These are phyloP conservation scores for Galeruca laticollis DNA, from an alignment of 2,888 invertebrate genomes.

Conservation along the genomic window DNA sequence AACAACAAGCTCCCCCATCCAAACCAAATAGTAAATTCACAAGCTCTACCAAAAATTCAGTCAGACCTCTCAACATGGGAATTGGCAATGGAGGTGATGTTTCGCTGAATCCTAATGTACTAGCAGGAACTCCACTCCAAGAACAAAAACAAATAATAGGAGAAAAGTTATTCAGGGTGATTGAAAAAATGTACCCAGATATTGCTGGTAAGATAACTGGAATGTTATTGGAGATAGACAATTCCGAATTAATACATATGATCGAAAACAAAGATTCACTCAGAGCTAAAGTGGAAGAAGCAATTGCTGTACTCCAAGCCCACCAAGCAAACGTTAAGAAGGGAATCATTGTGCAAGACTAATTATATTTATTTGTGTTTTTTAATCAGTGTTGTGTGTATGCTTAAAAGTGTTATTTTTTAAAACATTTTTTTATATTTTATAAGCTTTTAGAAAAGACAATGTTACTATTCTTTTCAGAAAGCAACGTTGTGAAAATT, in stretches of 20 bases:
- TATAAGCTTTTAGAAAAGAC: slow-evolving; percentile 40
- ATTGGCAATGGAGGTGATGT: slow-evolving; percentile 69
- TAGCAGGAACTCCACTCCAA: slow-evolving; percentile 92
- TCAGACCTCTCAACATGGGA: slow-evolving; percentile 56
- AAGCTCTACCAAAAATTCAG: slow-evolving; percentile 62
- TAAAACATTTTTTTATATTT: slow-evolving; percentile 35
- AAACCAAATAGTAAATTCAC: slow-evolving; percentile 87
- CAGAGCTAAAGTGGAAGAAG: slow-evolving; percentile 97
- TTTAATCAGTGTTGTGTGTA: slow-evolving; percentile 34
- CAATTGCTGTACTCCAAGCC: slow-evolving; percentile 96
- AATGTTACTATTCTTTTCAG: slow-evolving; percentile 34
- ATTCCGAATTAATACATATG: slow-evolving; percentile 96
- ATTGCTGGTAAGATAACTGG: slow-evolving; percentile 98
- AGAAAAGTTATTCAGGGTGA: slow-evolving; percentile 93
- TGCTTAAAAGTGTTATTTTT: slow-evolving; percentile 41
- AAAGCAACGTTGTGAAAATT: slow-evolving; percentile 40
- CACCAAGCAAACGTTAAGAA: slow-evolving; percentile 78
- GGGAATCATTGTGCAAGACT: slow-evolving; percentile 57
- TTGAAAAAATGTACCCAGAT: slow-evolving; percentile 92
- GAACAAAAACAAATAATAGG: slow-evolving; percentile 99
- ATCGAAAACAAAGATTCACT: slow-evolving; percentile 90
- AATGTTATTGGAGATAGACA: slow-evolving; percentile 98
- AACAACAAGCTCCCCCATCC: slow-evolving; percentile 74
- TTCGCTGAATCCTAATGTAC: slow-evolving; percentile 91
- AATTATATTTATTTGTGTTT: slow-evolving; percentile 42